These are phyloP conservation scores for Acanthis flammea DNA, from an alignment of 2,797 vertebrate species.

Conservation along the genomic window DNA sequence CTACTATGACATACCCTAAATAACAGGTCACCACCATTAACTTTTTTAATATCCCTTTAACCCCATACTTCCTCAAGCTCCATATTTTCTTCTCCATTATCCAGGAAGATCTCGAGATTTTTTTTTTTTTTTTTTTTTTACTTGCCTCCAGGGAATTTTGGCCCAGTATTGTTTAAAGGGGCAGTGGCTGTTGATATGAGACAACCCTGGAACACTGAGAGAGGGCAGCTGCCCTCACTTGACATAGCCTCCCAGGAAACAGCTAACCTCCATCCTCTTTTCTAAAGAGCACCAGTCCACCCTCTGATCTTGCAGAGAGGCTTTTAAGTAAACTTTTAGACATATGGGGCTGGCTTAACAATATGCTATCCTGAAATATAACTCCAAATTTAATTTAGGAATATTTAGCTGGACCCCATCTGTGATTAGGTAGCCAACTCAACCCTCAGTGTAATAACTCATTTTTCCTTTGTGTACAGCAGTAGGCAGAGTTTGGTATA, in stretches of 20 bases:
- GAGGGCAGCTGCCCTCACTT: background rate
- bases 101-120: background rate
- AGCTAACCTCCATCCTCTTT: background rate
- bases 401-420: background rate
- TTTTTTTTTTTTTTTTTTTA: background rate
- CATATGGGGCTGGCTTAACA: background rate
- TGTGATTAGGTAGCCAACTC: background rate
- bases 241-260: background rate
- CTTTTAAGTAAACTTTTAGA: background rate
- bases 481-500: background rate
- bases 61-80: background rate
- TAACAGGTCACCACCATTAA: background rate
- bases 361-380: background rate
- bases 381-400: background rate
- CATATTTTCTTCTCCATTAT: background rate
- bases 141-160: background rate
- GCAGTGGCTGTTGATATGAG: background rate
- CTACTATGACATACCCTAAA: background rate
- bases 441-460: background rate
- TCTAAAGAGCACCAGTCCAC: background rate
- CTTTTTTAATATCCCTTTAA: background rate
- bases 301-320: background rate
- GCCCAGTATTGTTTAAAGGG: background rate
- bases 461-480: background rate
- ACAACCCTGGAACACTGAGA: background rate